Percentiles rank a stretch among this genome's conserved stretches.
Conservation (phyloP, 1,140 invertebrate species). For the silkworm (Bombyx mori) region DNA sequence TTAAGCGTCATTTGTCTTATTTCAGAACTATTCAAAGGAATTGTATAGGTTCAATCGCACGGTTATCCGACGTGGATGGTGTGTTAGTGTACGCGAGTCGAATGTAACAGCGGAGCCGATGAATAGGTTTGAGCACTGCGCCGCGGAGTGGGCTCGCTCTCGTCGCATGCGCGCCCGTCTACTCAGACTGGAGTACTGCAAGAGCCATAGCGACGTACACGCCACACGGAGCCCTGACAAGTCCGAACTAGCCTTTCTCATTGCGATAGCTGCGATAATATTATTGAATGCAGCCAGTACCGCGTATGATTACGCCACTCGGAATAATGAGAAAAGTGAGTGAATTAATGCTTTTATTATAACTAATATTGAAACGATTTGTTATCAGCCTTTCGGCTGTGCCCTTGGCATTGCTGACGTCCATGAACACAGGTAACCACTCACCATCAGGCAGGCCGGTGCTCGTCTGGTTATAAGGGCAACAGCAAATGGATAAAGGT, state of each 20-base stretch:
- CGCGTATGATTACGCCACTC: constrained; percentile 7
- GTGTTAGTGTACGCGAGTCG: constrained; percentile 1
- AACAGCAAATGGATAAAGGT: too few relatives aligned
- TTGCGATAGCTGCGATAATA: constrained; percentile 7
- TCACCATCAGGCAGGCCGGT: too few relatives aligned
- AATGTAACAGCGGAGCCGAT: not conserved
- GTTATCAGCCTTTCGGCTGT: too few relatives aligned
- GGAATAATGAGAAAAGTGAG: constrained; percentile 11
- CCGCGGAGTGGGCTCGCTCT: not conserved
- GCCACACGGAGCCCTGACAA: not conserved
- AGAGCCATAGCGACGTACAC: not conserved
- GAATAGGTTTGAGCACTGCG: constrained; percentile 9
- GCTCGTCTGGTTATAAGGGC: too few relatives aligned
- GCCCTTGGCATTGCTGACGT: too few relatives aligned
- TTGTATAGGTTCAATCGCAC: constrained; percentile 10
- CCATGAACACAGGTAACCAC: too few relatives aligned
- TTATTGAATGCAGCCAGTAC: constrained; percentile 13
- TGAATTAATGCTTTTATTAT: not conserved
- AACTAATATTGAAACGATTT: too few relatives aligned
- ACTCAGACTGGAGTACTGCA: constrained; percentile 11
- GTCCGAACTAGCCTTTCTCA: constrained; percentile 6
- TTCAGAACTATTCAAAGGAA: constrained; percentile 8
- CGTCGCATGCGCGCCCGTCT: constrained; percentile 5
- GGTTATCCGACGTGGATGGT: constrained; percentile 11
- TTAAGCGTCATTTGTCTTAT: too few relatives aligned